These are phyloP conservation scores for Drosophila asahinai DNA, from an alignment of 1,140 invertebrate species.

Conservation along the genomic window DNA sequence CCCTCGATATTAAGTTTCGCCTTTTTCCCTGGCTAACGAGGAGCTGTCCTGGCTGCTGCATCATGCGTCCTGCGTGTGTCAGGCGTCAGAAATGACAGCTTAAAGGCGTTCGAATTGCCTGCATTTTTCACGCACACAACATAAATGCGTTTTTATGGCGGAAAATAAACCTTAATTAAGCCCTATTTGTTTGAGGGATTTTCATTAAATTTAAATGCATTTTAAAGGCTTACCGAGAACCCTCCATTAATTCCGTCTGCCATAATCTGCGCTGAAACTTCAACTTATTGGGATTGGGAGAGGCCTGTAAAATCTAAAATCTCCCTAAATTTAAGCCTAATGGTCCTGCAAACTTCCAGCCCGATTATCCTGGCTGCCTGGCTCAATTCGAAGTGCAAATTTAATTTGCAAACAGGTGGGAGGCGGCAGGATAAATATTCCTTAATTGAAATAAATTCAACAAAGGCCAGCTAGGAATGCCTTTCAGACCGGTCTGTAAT, in stretches of 20 bases:
- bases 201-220: too few relatives aligned
- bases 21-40: not conserved
- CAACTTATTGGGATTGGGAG: not conserved
- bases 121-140: not conserved
- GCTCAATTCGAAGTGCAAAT: constrained; percentile 39
- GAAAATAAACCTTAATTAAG: not conserved
- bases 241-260: too few relatives aligned
- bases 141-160: not conserved
- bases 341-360: not conserved
- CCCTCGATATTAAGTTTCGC: constrained; percentile 15
- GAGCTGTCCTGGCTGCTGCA: not conserved
- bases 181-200: too few relatives aligned
- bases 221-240: too few relatives aligned
- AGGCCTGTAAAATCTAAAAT: not conserved
- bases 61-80: not conserved
- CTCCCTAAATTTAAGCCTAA: not conserved
- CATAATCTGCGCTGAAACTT: not conserved
- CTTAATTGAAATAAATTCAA: constrained; percentile 53
- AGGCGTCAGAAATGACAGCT: not conserved
- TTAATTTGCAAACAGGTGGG: constrained; percentile 42
- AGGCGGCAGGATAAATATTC: too few relatives aligned
- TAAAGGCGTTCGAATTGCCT: not conserved
- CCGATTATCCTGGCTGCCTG: constrained; percentile 6
- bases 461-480: not conserved
- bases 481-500: not conserved